These are phyloP conservation scores for Orthosia gracilis DNA, from an alignment of 2,888 invertebrate species.

Conservation along the genomic window DNA sequence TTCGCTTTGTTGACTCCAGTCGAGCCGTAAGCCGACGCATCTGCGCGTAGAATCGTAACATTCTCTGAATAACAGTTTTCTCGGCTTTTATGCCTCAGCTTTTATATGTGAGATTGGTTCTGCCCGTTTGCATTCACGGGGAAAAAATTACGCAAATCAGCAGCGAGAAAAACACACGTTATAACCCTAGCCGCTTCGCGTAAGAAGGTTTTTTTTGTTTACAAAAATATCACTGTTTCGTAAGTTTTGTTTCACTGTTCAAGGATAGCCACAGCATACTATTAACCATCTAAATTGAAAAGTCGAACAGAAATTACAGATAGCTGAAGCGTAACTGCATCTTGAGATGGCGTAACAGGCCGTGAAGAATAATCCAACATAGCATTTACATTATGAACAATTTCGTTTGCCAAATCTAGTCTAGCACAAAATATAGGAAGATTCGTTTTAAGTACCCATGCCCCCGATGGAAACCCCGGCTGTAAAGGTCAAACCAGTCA, in stretches of 20 bases:
- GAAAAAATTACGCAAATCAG: conserved; percentile 19
- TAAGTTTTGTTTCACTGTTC: not conserved
- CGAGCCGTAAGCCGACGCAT: conserved; percentile 30
- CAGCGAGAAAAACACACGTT: not conserved
- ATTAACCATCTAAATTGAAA: not conserved
- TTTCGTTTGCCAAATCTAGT: conserved; percentile 26
- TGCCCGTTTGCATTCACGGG: conserved; percentile 13
- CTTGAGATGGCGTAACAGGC: not conserved
- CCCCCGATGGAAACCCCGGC: not conserved
- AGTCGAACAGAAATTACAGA: not conserved
- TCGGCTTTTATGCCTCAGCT: conserved; percentile 28
- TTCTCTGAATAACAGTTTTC: conserved; percentile 55
- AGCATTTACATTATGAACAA: not conserved
- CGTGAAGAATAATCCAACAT: not conserved
- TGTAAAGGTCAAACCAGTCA: conserved; percentile 13
- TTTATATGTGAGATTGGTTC: conserved; percentile 28
- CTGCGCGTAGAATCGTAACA: conserved; percentile 27
- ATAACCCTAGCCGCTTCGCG: not conserved
- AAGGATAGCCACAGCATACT: not conserved
- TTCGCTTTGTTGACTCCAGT: conserved; percentile 55
- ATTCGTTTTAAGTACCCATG: conserved; percentile 20
- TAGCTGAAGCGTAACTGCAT: not conserved
- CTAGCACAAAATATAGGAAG: conserved; percentile 20
- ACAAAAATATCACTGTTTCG: not conserved
- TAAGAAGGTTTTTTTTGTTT: not conserved